A percentile compares a stretch with the other conserved stretches of the same genome.
Conservation (phyloP, 2,797 vertebrate species). For the Dendrocincla fuliginosa region DNA sequence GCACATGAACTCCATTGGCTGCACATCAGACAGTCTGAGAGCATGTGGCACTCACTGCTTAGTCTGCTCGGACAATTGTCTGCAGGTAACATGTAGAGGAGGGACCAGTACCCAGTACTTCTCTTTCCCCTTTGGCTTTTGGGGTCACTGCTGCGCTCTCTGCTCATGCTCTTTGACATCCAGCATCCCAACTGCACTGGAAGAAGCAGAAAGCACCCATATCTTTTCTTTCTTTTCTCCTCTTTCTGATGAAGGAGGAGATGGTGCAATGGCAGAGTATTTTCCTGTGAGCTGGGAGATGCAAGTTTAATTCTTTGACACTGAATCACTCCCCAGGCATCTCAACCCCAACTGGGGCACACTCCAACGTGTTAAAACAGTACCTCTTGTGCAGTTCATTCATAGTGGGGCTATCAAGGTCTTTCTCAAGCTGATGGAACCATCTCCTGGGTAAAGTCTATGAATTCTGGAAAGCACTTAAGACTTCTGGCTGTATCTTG, state of each 20-base stretch:
- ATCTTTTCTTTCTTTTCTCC: neutral
- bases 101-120: neutral
- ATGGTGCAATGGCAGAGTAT: neutral
- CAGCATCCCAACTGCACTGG: neutral
- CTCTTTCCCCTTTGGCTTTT: neutral
- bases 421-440: neutral
- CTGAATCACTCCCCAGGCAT: neutral
- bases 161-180: neutral
- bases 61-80: neutral
- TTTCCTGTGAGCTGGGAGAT: neutral
- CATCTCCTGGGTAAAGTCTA: neutral
- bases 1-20: neutral
- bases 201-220: neutral
- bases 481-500: neutral
- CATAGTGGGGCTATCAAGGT: neutral
- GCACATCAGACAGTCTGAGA: neutral
- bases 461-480: neutral
- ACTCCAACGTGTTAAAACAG: neutral
- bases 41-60: neutral
- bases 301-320: neutral
- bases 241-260: neutral
- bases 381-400: neutral
- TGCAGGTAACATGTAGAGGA: neutral
- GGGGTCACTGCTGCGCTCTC: neutral
- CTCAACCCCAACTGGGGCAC: neutral